Conservation (phyloP, 2,113 vertebrate species). For the Delphinapterus leucas region DNA sequence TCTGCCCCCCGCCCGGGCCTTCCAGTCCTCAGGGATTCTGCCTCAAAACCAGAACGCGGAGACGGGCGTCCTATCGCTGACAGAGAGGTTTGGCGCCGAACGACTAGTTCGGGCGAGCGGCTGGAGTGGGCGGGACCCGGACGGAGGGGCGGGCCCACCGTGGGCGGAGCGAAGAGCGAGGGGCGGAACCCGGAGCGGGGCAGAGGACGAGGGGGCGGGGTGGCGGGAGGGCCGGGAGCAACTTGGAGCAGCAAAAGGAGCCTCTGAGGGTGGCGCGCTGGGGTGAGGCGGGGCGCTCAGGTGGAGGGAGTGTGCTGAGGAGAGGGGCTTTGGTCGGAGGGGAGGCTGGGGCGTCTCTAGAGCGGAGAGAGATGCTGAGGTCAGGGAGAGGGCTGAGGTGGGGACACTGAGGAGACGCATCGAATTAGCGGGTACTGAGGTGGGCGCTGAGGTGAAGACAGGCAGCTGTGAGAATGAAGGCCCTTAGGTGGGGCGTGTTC, state of each 20-base stretch:
- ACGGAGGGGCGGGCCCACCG: fast-evolving
- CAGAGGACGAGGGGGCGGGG: fast-evolving
- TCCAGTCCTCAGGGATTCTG: neutral
- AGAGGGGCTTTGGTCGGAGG: no score
- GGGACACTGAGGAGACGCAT: neutral
- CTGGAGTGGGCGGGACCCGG: neutral
- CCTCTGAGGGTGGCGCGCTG: fast-evolving
- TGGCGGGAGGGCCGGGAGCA: neutral
- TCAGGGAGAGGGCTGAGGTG: neutral
- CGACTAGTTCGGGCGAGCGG: fast-evolving
- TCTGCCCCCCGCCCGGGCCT: neutral
- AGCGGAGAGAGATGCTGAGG: neutral
- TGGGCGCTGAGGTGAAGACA: neutral
- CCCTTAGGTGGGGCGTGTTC: neutral
- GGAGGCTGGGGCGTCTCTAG: neutral
- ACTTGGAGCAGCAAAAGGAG: fast-evolving
- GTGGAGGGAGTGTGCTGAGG: neutral
- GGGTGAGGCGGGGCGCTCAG: neutral
- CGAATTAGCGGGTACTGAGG: neutral
- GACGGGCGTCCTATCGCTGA: fast-evolving
- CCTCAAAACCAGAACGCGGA: neutral
- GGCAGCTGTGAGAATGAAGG: neutral
- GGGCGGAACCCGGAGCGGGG: fast-evolving
- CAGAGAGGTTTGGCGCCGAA: fast-evolving
- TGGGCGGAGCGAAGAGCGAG: fast-evolving